A percentile compares a stretch with the other conserved stretches of the same genome.
phyloP scores from a whole-genome alignment of 2,113 vertebrate species.

The Mellivora capensis region DNA sequence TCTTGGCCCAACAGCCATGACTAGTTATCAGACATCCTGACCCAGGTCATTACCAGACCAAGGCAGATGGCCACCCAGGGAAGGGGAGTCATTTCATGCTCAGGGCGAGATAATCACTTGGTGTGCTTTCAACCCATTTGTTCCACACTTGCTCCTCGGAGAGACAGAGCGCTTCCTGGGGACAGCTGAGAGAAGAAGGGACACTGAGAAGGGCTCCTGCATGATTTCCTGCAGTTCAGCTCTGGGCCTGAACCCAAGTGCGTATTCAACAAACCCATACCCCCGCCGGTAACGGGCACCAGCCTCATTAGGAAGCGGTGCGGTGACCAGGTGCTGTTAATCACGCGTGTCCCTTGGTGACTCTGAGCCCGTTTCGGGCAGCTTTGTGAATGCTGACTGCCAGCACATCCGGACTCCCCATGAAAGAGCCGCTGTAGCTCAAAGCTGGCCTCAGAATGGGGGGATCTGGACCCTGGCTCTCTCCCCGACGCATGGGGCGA shows the following conservation, averaged over 20 bases:
- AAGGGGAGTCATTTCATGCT: background rate
- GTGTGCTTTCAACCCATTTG: background rate
- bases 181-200: background rate
- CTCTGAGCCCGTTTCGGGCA: background rate
- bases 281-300: background rate
- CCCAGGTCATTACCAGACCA: background rate
- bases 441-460: background rate
- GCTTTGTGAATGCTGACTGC: background rate
- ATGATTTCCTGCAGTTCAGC: background rate
- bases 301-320: background rate
- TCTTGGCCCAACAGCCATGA: background rate
- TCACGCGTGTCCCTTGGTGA: background rate
- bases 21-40: background rate
- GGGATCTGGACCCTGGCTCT: background rate
- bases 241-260: slow-evolving; percentile 19
- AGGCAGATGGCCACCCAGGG: background rate
- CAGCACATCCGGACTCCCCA: background rate
- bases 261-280: background rate
- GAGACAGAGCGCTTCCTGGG: background rate
- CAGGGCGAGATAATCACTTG: background rate
- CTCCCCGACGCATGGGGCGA: background rate
- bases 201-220: background rate
- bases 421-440: accelerated
- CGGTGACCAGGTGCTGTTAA: background rate
- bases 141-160: background rate